phyloP scores from a whole-genome alignment of 2,888 invertebrate species.

The Bhutanitis thaidina region DNA sequence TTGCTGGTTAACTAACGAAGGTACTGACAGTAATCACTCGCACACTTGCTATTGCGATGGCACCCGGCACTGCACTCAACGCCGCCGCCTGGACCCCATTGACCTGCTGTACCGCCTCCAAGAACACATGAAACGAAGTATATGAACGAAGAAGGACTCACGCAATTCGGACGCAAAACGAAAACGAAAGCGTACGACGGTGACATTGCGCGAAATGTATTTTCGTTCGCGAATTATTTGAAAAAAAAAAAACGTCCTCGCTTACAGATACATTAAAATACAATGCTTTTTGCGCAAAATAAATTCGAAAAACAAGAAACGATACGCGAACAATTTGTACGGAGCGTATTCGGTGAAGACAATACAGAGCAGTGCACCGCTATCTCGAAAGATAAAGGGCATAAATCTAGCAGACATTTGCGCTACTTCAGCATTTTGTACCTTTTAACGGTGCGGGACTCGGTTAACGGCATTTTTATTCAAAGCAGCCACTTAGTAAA shows the following conservation, averaged over 20 bases:
- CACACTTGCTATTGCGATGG: too few relatives aligned
- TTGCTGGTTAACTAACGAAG: too few relatives aligned
- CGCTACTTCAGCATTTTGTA: conserved; percentile 48
- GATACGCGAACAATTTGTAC: conserved; percentile 17
- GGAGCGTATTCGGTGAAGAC: conserved; percentile 1
- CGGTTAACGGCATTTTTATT: conserved; percentile 75
- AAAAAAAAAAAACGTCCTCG: not conserved
- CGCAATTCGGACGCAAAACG: too few relatives aligned
- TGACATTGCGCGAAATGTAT: not conserved
- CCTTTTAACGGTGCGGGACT: conserved; percentile 59
- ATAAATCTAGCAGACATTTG: conserved; percentile 25
- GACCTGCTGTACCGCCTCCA: too few relatives aligned
- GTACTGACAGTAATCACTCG: too few relatives aligned
- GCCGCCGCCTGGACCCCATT: too few relatives aligned
- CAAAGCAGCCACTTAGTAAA: conserved; percentile 76
- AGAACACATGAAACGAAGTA: too few relatives aligned
- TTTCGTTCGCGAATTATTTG: conserved; percentile 7
- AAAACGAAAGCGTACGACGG: too few relatives aligned
- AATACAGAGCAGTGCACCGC: not conserved
- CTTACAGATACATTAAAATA: conserved; percentile 16
- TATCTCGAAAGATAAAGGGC: conserved; percentile 20
- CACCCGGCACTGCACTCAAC: too few relatives aligned
- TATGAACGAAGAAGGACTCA: too few relatives aligned
- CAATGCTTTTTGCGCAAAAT: conserved; percentile 7
- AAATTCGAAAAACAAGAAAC: conserved; percentile 5